These are phyloP conservation scores for Tetragnatha versicolor DNA, from an alignment of 1,140 invertebrate genomes.

Conservation along the genomic window DNA sequence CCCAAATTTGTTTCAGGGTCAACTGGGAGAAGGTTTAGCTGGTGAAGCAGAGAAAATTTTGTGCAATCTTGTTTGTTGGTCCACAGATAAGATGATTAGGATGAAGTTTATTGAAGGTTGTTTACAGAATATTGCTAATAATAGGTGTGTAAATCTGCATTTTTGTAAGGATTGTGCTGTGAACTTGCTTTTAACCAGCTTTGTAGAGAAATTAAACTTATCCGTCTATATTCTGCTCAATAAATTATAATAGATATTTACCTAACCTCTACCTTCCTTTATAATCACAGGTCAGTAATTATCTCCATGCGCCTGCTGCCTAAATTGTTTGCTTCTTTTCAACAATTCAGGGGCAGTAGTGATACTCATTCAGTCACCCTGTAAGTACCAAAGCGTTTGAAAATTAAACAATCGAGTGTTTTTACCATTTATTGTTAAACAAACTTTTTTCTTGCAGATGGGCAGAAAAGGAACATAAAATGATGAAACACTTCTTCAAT, in stretches of 20 bases:
- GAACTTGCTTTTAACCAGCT: too few relatives aligned
- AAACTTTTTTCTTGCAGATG: constrained; percentile 66
- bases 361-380: constrained; percentile 65
- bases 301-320: constrained; percentile 86
- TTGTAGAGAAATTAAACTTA: too few relatives aligned
- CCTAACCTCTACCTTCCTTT: not conserved
- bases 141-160: too few relatives aligned
- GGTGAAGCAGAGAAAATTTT: constrained; percentile 90
- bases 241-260: too few relatives aligned
- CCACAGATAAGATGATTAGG: constrained; percentile 83
- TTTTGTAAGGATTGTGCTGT: not conserved
- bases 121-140: constrained; percentile 85
- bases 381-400: constrained; percentile 60
- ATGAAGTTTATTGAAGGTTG: constrained; percentile 96
- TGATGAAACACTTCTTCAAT: constrained; percentile 92
- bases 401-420: not conserved
- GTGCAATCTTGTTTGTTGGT: constrained; percentile 87
- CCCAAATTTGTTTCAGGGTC: constrained; percentile 69
- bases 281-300: constrained; percentile 80
- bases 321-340: constrained; percentile 89
- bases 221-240: too few relatives aligned
- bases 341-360: constrained; percentile 74
- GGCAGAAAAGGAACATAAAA: constrained; percentile 86
- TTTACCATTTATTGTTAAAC: not conserved
- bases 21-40: constrained; percentile 85